These are phyloP conservation scores for Marmota monax DNA, from an alignment of 2,113 vertebrate species.

Conservation along the genomic window DNA sequence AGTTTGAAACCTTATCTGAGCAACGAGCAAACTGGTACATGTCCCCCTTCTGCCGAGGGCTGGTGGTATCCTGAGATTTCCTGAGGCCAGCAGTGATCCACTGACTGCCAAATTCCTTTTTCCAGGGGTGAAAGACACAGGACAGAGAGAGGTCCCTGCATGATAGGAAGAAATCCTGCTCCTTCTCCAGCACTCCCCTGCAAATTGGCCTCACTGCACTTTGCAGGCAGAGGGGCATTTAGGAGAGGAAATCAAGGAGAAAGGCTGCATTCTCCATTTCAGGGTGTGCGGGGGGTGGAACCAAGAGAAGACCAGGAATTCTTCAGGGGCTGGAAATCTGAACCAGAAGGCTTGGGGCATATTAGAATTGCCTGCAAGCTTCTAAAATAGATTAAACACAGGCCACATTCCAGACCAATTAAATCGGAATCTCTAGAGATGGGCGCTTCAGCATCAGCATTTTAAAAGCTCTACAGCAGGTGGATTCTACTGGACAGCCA, in stretches of 20 bases:
- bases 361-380: background rate
- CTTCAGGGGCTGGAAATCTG: background rate
- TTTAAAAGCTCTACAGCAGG: background rate
- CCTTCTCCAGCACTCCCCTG: background rate
- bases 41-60: accelerated
- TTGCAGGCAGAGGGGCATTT: too few species aligned
- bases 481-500: background rate
- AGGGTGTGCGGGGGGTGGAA: background rate
- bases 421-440: background rate
- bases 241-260: too few species aligned
- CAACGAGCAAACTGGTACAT: background rate
- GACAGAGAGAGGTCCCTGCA: accelerated
- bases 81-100: background rate
- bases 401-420: background rate
- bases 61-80: background rate
- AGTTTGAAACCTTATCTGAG: background rate
- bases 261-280: background rate
- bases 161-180: background rate
- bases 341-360: background rate
- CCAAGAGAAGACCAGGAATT: background rate
- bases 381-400: background rate
- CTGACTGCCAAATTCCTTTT: background rate
- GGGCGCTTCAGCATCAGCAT: background rate
- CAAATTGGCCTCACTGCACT: background rate
- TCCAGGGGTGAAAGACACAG: background rate